Evolutionary conservation across 2,797 vertebrate genomes (phyloP), one percentile per base, ranked within the genome.

Genomic region (Calcarius lapponicus): DNA sequence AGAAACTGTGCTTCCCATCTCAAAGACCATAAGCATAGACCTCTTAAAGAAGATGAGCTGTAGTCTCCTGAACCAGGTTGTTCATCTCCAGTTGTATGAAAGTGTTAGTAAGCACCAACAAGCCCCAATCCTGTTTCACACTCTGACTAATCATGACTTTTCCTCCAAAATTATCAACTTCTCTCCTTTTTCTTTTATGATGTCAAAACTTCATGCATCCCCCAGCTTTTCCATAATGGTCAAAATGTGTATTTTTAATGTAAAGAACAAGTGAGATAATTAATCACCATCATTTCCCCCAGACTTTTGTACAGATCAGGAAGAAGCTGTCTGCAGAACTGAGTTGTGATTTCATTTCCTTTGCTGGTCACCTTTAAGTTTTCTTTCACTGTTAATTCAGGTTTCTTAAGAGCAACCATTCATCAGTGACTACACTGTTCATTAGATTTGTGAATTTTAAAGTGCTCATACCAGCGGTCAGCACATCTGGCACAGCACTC

Each of bases 201-300:
- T 62, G 51, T 62, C 43, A 83, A 79, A 88, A 40, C 71, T 40
- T 84, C 57, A 54, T 69, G 84, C 73, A 93, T 86, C 51, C 67
- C 40, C 34, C 72, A 80, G 48, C 53, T 92, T 95, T 86, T 76
- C 78, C 51, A 47, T 74, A 71, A 57, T 56, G 87, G 70, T 91
- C 51, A 93, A 94, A 94, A 85, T 57, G 38, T 82, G 57, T 72
- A 80, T 95, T 88, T 96, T 51, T 65, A 88, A 83, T 50, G 71
- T 29, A 85, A 86, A 92, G 95, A 94, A 96, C 89, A 97, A 95
- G 83, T 13, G 71, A 91, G 78, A 91, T 94, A 94, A 97, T 93
- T 95, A 94, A 86, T 64, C 88, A 81, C 31, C 26, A 1, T 88
- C n/a, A 43, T 90, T 87, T 47, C 36, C 48, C 47, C 36, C 90